These are phyloP conservation scores for Danio kyathit DNA, from an alignment of 2,797 vertebrate species.

Conservation along the genomic window DNA sequence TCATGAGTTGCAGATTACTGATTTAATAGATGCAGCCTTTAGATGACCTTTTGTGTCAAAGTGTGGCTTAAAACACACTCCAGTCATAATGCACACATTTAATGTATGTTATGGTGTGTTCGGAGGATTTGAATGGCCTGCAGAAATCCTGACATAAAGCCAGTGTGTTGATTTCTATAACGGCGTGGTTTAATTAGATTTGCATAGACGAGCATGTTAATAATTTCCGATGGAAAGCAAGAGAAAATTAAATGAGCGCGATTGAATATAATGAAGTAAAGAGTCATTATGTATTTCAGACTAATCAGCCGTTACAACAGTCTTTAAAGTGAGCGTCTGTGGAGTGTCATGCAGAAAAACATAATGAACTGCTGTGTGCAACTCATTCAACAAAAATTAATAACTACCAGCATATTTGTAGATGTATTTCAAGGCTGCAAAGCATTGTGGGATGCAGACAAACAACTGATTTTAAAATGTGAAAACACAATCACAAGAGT, in stretches of 20 bases:
- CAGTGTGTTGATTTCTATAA: background rate
- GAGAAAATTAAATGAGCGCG: slow-evolving; percentile 1
- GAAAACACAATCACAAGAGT: background rate
- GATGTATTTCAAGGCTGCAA: background rate
- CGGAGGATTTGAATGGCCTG: background rate
- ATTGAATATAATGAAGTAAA: slow-evolving; percentile 1
- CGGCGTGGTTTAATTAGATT: background rate
- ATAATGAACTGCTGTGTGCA: background rate
- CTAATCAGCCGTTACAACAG: slow-evolving; percentile 16
- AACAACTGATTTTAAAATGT: background rate
- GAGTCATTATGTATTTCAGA: slow-evolving; percentile 10
- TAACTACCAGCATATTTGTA: background rate
- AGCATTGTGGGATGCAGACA: background rate
- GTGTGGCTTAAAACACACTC: background rate
- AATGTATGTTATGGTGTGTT: background rate
- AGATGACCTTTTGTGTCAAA: background rate
- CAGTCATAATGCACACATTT: too few species aligned
- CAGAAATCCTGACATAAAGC: background rate
- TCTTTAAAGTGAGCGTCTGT: background rate
- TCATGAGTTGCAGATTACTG: slow-evolving; percentile 6
- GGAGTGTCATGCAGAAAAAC: background rate
- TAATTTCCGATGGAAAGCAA: background rate
- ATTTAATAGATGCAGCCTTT: background rate
- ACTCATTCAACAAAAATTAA: slow-evolving; percentile 2
- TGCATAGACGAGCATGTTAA: slow-evolving; percentile 3